Base-by-base conservation (phyloP, 2,113 vertebrate species). In the Chitala chitala region DNA sequence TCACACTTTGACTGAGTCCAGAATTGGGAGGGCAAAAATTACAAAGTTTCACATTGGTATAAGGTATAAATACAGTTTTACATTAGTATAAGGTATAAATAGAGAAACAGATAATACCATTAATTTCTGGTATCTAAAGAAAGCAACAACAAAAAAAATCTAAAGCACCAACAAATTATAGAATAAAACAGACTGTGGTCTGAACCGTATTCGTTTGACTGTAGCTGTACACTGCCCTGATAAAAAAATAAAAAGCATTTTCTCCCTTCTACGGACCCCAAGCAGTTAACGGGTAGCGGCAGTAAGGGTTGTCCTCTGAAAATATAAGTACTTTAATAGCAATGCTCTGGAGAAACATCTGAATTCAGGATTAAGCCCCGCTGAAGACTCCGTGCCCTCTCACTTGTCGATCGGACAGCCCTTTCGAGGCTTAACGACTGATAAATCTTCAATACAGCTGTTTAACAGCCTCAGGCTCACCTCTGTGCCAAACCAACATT, bases 1-100 rank as follows among this genome's bases (percentile, higher is more conserved):
- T 96, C 94, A 98, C 95, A 97, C 95, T 98, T 97, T 91, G 93
- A 96, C 95, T 95, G 95, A 99, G 96, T 98, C 94, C 94, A 93
- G 92, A 93, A 95, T 95, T 88, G 92, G 94, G 93, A 95, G 92
- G 92, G 85, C 80, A 91, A 91, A 76, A 90, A 92, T 95, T 69
- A 98, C 95, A 94, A 96, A 97, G 93, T 92, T 96, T 98, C 95
- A 98, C 95, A 95, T 94, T 92, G 93, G 93, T 94, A 92, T 95
- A 96, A 94, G 88, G 87, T 69, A 69, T 69, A 91, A 92, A 95
- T 69, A 98, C 95, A 94, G 93, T 92, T 96, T 98, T 95, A 98
- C 95, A 95, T 94, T 92, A 93, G 93, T 94, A 93, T 95, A 96
- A 94, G 89, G 87, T 91, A 92, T 90, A 92, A 94, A 94, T 87